A percentile compares a stretch with the other conserved stretches of the same genome.
Evolutionary conservation across 1,140 invertebrate genomes (phyloP).

Genomic region (Eumaeus atala): DNA sequence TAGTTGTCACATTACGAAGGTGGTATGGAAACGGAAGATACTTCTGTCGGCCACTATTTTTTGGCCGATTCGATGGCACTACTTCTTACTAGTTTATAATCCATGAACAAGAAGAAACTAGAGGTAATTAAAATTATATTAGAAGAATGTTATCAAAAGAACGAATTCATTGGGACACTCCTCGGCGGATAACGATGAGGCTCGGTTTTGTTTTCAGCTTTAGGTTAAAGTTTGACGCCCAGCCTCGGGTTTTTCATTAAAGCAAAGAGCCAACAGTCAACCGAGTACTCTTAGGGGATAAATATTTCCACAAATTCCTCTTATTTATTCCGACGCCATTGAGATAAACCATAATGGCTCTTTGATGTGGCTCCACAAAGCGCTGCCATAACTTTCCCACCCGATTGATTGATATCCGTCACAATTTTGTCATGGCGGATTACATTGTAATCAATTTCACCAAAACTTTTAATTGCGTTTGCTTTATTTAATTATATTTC

Average conservation of each 20-base stretch:
- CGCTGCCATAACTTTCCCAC: constrained; percentile 53
- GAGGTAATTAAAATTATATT: constrained; percentile 18
- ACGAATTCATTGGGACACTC: constrained; percentile 9
- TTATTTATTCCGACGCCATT: constrained; percentile 66
- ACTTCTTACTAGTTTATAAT: too few species aligned
- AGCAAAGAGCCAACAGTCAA: constrained; percentile 55
- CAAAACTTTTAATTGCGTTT: constrained; percentile 30
- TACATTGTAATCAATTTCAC: constrained; percentile 33
- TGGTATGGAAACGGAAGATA: too few species aligned
- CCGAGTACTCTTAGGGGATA: constrained; percentile 48
- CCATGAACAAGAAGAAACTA: not conserved
- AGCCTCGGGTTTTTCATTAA: constrained; percentile 58
- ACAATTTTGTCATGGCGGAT: constrained; percentile 37
- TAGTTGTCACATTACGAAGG: too few species aligned
- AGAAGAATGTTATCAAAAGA: constrained; percentile 14
- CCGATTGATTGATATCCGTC: constrained; percentile 60
- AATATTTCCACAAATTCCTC: constrained; percentile 63
- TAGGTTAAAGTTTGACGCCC: constrained; percentile 50
- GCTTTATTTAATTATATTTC: constrained; percentile 14
- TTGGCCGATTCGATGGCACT: too few species aligned
- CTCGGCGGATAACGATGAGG: constrained; percentile 10
- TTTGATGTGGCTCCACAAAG: constrained; percentile 62
- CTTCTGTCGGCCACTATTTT: too few species aligned
- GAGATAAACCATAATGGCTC: constrained; percentile 66
- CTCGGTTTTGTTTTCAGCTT: constrained; percentile 42